Conservation (phyloP, 2,113 vertebrate genomes). For the Vulpes lagopus region DNA sequence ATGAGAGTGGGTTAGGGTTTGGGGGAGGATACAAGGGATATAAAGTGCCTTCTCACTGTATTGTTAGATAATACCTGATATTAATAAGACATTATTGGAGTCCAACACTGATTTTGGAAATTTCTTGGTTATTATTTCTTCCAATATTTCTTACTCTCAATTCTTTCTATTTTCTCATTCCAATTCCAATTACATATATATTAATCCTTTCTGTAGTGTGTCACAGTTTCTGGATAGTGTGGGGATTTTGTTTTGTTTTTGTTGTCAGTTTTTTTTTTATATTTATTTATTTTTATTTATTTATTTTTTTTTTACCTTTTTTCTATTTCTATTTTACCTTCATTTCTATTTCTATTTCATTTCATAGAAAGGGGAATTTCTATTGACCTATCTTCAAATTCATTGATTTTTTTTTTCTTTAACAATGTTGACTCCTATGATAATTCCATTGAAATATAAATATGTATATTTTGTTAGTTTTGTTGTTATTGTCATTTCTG, state of each 20-base stretch:
- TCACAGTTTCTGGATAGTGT: not conserved
- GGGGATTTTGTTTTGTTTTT: not conserved
- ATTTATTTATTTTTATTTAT: not conserved
- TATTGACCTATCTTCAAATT: not conserved
- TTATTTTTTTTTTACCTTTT: not conserved
- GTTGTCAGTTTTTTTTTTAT: not conserved
- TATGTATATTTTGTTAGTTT: not conserved
- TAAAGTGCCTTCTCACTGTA: not conserved
- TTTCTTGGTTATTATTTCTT: not conserved
- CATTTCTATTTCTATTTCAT: no score
- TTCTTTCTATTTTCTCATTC: not conserved
- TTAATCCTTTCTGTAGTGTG: not conserved
- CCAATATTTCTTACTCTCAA: not conserved
- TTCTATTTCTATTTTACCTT: no score
- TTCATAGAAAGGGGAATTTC: not conserved
- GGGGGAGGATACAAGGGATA: rapidly evolving
- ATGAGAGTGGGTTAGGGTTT: not conserved
- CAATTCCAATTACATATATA: not conserved
- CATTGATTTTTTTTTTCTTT: not conserved
- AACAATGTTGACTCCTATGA: not conserved
- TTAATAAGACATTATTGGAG: not conserved
- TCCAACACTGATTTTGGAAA: not conserved
- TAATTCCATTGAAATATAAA: not conserved
- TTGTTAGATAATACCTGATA: not conserved
- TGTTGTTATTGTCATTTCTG: not conserved